Percentiles rank a stretch among this genome's conserved stretches.
Evolutionary conservation across 2,888 invertebrate species (phyloP).

Genomic region (Dolichomitus sp.): DNA sequence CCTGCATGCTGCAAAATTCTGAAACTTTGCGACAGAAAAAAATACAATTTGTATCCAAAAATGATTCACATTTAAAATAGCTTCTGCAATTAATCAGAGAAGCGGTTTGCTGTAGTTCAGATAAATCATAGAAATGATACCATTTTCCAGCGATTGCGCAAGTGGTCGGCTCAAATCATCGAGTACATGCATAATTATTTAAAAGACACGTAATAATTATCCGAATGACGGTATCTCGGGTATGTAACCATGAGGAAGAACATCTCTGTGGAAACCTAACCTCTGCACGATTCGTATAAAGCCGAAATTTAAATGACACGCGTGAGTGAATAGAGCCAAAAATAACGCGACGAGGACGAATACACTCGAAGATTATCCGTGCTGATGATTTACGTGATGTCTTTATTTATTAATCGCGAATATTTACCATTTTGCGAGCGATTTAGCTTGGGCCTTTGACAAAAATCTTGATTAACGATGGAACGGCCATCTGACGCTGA

Average conservation of each 20-base stretch:
- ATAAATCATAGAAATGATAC: conserved; percentile 28
- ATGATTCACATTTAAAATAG: conserved; percentile 3
- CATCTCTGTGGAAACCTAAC: conserved; percentile 72
- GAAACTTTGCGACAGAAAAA: conserved; percentile 72
- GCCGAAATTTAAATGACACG: conserved; percentile 68
- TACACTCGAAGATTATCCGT: conserved; percentile 39
- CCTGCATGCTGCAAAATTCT: conserved; percentile 78
- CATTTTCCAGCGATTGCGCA: background rate
- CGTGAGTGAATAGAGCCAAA: conserved; percentile 45
- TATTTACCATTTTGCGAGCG: conserved; percentile 82
- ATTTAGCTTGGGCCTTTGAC: conserved; percentile 72
- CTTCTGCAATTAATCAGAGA: background rate
- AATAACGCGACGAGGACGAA: conserved; percentile 1
- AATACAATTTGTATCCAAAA: conserved; percentile 2
- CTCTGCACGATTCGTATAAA: conserved; percentile 63
- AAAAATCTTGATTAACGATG: conserved; percentile 69
- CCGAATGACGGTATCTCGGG: conserved; percentile 34
- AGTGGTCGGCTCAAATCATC: conserved; percentile 14
- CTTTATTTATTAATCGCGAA: conserved; percentile 74
- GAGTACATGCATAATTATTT: conserved; percentile 46
- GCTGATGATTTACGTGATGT: conserved; percentile 24
- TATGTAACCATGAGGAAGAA: conserved; percentile 54
- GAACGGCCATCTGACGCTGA: conserved; percentile 39
- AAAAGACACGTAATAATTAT: conserved; percentile 31
- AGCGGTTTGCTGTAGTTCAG: background rate